phyloP scores from a whole-genome alignment of 2,888 invertebrate genomes.

The Cantharis flavilabris region DNA sequence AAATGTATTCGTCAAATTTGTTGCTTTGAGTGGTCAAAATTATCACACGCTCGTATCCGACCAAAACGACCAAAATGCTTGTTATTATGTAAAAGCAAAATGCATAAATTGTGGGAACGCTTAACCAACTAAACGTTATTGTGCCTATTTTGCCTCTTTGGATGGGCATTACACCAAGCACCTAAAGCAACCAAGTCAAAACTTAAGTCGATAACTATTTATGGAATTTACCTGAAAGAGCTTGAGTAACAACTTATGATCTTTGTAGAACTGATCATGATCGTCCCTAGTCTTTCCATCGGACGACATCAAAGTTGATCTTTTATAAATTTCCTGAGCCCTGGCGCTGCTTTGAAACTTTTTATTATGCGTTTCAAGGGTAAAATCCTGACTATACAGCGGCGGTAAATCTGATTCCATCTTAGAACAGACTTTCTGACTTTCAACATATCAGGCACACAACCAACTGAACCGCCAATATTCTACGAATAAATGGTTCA shows the following conservation, averaged over 20 bases:
- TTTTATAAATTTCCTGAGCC: slow-evolving; percentile 48
- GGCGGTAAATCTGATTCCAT: slow-evolving; percentile 17
- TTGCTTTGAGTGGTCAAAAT: slow-evolving; percentile 64
- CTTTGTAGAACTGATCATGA: slow-evolving; percentile 70
- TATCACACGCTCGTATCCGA: slow-evolving; percentile 65
- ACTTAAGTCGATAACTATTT: background rate
- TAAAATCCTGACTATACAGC: slow-evolving; percentile 17
- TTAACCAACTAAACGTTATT: slow-evolving; percentile 69
- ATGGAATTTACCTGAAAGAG: slow-evolving; percentile 58
- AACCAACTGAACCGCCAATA: background rate
- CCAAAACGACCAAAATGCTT: slow-evolving; percentile 62
- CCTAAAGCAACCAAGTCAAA: slow-evolving; percentile 46
- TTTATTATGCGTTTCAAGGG: slow-evolving; percentile 7
- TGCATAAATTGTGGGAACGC: slow-evolving; percentile 67
- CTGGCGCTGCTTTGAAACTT: slow-evolving; percentile 45
- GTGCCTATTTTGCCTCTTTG: slow-evolving; percentile 52
- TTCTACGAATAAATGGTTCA: background rate
- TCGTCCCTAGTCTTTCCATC: slow-evolving; percentile 65
- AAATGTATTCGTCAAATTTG: slow-evolving; percentile 72
- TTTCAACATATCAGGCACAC: background rate
- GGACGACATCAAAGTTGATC: slow-evolving; percentile 60
- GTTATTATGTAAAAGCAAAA: slow-evolving; percentile 65
- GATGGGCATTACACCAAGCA: slow-evolving; percentile 69
- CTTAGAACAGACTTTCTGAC: background rate
- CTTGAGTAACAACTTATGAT: slow-evolving; percentile 67